These are phyloP conservation scores for Nezara viridula DNA, from an alignment of 2,888 invertebrate species.

Conservation along the genomic window DNA sequence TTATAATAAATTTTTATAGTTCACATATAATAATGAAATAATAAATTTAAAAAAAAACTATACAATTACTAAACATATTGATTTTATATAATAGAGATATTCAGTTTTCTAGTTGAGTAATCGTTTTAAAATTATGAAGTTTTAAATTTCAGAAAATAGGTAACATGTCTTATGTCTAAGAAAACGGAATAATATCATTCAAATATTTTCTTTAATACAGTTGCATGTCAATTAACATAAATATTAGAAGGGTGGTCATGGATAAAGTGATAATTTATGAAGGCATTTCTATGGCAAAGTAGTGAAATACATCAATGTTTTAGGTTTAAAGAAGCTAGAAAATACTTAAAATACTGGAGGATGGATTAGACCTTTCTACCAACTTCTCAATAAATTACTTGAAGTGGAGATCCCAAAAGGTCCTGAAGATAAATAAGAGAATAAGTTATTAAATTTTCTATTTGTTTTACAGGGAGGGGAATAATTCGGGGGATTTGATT, in stretches of 20 bases:
- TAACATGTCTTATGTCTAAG: neutral
- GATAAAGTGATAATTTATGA: neutral
- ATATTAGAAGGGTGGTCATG: neutral
- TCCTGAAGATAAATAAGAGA: constrained; percentile 1
- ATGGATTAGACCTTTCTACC: constrained; percentile 2
- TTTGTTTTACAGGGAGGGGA: neutral
- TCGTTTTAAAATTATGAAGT: neutral
- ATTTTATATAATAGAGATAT: neutral
- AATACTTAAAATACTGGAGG: constrained; percentile 1
- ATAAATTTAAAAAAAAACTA: neutral
- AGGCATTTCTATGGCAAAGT: neutral
- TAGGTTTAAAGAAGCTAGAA: constrained; percentile 38
- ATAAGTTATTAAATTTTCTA: constrained; percentile 21
- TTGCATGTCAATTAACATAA: constrained; percentile 4
- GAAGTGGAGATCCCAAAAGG: constrained; percentile 3
- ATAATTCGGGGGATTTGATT: neutral
- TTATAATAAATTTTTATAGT: neutral
- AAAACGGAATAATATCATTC: neutral
- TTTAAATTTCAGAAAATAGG: neutral
- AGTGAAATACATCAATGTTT: constrained; percentile 20
- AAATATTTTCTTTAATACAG: neutral
- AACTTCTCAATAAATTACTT: neutral
- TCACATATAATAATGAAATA: neutral
- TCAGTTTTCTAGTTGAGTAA: neutral
- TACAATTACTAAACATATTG: too few relatives aligned